Conservation (phyloP, 2,113 vertebrate species). For the Pachypanchax playfairii region DNA sequence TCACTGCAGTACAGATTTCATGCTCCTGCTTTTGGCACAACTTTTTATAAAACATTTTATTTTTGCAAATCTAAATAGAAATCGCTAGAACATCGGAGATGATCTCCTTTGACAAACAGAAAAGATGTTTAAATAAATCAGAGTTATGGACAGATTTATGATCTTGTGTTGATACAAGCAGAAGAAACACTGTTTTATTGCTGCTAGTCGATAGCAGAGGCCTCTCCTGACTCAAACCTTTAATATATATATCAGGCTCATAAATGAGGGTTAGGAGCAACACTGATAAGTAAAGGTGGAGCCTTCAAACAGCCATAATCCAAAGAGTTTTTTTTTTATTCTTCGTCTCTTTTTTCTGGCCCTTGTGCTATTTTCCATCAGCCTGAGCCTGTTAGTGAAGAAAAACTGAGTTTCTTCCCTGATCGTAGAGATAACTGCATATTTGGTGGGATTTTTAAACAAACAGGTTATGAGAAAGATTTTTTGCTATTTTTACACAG, state of each 20-base stretch:
- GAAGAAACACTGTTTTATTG: conserved; percentile 4
- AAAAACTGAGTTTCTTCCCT: too few species aligned
- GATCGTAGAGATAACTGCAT: too few species aligned
- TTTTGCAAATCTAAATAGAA: not conserved
- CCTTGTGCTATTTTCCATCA: too few species aligned
- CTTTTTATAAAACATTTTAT: not conserved
- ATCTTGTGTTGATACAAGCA: not conserved
- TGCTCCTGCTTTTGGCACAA: not conserved
- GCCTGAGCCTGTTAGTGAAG: too few species aligned
- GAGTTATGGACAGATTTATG: rapidly evolving
- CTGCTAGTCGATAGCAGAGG: not conserved
- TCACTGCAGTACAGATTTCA: not conserved
- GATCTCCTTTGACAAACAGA: not conserved
- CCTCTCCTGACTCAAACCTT: not conserved
- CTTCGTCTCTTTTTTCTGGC: too few species aligned
- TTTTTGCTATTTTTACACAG: too few species aligned
- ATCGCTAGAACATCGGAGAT: too few species aligned
- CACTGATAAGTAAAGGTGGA: conserved; percentile 36
- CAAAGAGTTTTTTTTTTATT: too few species aligned
- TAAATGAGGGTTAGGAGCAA: conserved; percentile 12
- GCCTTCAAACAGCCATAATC: not conserved
- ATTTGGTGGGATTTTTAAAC: too few species aligned
- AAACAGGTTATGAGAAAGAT: too few species aligned
- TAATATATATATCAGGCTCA: not conserved
- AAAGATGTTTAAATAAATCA: not conserved